These are phyloP conservation scores for Eupleurogrammus muticus DNA, from an alignment of 2,797 vertebrate species.

Conservation along the genomic window DNA sequence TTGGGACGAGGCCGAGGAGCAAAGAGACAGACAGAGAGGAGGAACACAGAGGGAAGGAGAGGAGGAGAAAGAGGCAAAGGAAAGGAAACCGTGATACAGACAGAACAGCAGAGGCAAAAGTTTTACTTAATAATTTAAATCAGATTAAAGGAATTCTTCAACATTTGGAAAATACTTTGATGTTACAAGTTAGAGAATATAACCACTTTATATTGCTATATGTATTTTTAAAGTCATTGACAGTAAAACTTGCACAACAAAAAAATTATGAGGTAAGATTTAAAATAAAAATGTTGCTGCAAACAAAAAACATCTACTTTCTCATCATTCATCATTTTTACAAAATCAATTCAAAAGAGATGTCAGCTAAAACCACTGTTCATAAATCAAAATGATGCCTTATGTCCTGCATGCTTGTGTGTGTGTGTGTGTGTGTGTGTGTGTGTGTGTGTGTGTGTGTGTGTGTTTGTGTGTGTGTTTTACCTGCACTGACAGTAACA, in stretches of 20 bases:
- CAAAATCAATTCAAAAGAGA: slow-evolving; percentile 17
- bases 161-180: neutral
- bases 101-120: neutral
- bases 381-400: slow-evolving; percentile 30
- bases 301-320: neutral
- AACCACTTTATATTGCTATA: neutral
- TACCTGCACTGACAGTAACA: slow-evolving; percentile 90
- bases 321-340: slow-evolving; percentile 9
- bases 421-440: neutral
- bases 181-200: neutral
- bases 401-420: neutral
- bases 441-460: neutral
- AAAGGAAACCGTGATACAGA: neutral
- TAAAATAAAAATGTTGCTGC: slow-evolving; percentile 2
- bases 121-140: neutral
- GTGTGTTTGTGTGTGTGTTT: slow-evolving; percentile 18
- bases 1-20: slow-evolving; percentile 37
- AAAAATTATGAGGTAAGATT: neutral
- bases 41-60: neutral
- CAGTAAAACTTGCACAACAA: neutral
- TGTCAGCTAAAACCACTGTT: neutral
- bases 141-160: neutral
- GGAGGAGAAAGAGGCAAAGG: neutral
- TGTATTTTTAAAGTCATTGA: neutral
- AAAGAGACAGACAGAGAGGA: neutral